These are phyloP conservation scores for Atractosteus spatula DNA, from an alignment of 2,113 vertebrate species.

Conservation along the genomic window DNA sequence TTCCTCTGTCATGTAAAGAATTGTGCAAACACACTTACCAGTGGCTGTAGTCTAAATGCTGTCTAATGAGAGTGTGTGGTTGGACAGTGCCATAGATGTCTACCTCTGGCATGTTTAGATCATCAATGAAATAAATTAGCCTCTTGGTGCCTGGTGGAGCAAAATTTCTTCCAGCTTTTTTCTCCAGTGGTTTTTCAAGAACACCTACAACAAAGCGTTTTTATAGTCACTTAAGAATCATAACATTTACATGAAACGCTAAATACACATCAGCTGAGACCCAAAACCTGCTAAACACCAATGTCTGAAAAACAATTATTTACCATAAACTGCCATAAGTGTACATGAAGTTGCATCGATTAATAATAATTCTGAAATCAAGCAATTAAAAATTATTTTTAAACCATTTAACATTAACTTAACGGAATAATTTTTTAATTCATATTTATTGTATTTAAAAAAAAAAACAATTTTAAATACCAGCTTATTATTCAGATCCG, in stretches of 20 bases:
- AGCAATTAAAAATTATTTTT: slow-evolving; percentile 33
- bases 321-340: not conserved
- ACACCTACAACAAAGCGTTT: slow-evolving; percentile 48
- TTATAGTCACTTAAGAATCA: too few relatives aligned
- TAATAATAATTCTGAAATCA: slow-evolving; percentile 25
- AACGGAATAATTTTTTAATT: slow-evolving; percentile 20
- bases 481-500: slow-evolving; percentile 26
- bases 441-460: slow-evolving; percentile 18
- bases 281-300: not conserved
- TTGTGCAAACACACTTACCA: slow-evolving; percentile 45
- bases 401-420: slow-evolving; percentile 32
- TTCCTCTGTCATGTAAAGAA: too few relatives aligned
- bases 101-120: slow-evolving; percentile 75
- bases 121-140: slow-evolving; percentile 75
- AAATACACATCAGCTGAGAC: slow-evolving; percentile 2
- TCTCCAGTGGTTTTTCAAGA: slow-evolving; percentile 72
- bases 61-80: slow-evolving; percentile 69
- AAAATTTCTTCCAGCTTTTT: slow-evolving; percentile 73
- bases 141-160: slow-evolving; percentile 67
- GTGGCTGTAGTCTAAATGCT: slow-evolving; percentile 69
- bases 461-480: not conserved
- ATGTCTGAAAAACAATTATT: slow-evolving; percentile 1
- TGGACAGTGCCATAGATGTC: slow-evolving; percentile 69
- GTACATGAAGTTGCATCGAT: slow-evolving; percentile 13
- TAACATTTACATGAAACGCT: not conserved